Conservation (phyloP, 2,113 vertebrate genomes). For the Peromyscus maniculatus region DNA sequence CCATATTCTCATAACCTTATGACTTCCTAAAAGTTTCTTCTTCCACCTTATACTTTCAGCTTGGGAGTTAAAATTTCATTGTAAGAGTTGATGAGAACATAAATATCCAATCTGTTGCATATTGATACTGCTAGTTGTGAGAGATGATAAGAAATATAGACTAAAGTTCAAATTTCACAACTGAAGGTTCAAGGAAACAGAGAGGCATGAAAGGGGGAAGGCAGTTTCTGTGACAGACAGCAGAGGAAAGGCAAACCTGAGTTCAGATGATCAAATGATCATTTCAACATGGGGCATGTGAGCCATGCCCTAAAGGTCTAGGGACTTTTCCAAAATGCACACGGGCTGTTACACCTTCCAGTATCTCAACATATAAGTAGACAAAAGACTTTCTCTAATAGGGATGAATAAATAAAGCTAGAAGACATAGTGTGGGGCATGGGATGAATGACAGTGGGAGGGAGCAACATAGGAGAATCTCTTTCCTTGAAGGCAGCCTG, state of each 20-base stretch:
- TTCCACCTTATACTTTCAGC: not conserved
- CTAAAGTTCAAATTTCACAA: not conserved
- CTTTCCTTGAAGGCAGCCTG: not conserved
- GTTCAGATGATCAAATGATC: not conserved
- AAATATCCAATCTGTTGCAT: not conserved
- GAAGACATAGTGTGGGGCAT: not conserved
- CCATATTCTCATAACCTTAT: not conserved
- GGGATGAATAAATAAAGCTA: not conserved
- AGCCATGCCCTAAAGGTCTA: not conserved
- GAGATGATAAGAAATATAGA: not conserved
- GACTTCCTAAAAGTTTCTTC: not conserved
- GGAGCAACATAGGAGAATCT: not conserved
- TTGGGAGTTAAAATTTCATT: not conserved
- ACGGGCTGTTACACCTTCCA: not conserved
- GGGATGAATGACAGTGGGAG: fast-evolving
- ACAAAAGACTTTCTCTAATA: not conserved
- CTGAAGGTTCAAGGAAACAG: not conserved
- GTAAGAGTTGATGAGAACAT: not conserved
- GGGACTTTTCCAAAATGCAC: not conserved
- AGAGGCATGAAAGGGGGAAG: not conserved
- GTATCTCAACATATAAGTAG: not conserved
- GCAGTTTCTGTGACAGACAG: not conserved
- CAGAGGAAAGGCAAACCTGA: not conserved
- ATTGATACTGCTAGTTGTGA: not conserved
- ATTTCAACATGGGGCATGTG: not conserved